Base-by-base conservation (phyloP, 2,797 vertebrate species). In the Eidolon dupreanum region DNA sequence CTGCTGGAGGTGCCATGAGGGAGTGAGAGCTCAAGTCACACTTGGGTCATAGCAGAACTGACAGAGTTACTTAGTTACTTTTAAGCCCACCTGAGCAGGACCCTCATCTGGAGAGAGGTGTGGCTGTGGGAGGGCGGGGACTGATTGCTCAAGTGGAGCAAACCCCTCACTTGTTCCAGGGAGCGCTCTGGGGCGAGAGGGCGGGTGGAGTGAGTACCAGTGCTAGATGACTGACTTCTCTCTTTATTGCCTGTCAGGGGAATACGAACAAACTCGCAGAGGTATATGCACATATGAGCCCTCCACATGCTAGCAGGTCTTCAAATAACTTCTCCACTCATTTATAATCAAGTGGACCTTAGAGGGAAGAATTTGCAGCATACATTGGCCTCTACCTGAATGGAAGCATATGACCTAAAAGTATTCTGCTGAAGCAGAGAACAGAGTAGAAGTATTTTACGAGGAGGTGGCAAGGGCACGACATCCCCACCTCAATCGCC, bases 261-360 rank as follows among this genome's bases (percentile, higher is more conserved):
- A n/a, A 6, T 10, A 2, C 0, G 16, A 43, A n/a, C 9, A 11
- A 26, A 36, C 28, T 28, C 1, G 8, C 22, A 2, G 3, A 16
- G 81, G 53, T 28, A 49, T 0, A 19, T 11, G 38, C 3, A 1
- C 16, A 2, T 1, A 5, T 5, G 8, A 20, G 10, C 15, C 24
- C 10, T 31, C 55, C 19, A 20, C 1, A 7, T 3, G 15, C 49
- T 20, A 8, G 28, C 43, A 61, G 31, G 73, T 33, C 46, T 68
- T 59, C 84, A 51, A 13, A 38, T 5, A 73, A 16, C 57, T 5
- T 57, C 10, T 33, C 63, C 8, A 9, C 55, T 51, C 3, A 12
- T 19, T 51, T 55, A 26, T 31, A 82, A 31, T 88, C 82, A 43
- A 59, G 75, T 6, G 38, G 38, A 16, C 68, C 49, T 55, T 31